Evolutionary conservation across 2,797 vertebrate species (phyloP).

Genomic region (Knipowitschia caucasica): DNA sequence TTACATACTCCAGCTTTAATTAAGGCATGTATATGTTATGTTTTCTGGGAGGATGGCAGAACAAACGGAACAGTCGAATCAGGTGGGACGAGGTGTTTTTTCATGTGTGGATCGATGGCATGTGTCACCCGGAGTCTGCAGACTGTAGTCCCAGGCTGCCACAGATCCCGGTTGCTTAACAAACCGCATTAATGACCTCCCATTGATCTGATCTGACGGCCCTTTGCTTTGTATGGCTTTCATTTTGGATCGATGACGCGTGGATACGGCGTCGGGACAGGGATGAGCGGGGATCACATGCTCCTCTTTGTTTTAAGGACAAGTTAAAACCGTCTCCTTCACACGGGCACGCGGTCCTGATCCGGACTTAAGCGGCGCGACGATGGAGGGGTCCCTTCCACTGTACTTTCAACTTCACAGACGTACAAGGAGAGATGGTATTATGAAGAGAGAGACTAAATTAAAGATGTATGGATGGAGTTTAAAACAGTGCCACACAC

Average conservation of each 20-base stretch:
- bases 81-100: constrained; percentile 56
- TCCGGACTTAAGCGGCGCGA: constrained; percentile 59
- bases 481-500: no score
- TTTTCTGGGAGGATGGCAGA: constrained; percentile 23
- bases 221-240: constrained; percentile 76
- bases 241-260: constrained; percentile 79
- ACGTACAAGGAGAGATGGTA: constrained; percentile 36
- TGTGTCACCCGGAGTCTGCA: constrained; percentile 75
- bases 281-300: constrained; percentile 74
- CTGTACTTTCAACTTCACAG: constrained; percentile 55
- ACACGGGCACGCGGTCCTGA: constrained; percentile 46
- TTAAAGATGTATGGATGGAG: neutral
- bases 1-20: no score
- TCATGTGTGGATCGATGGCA: constrained; percentile 69
- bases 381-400: constrained; percentile 51
- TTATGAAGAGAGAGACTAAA: constrained; percentile 13
- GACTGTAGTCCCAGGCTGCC: constrained; percentile 75
- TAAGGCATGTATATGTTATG: neutral
- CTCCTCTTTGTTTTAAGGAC: constrained; percentile 79
- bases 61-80: constrained; percentile 65
- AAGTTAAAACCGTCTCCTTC: constrained; percentile 71
- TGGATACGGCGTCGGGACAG: constrained; percentile 68
- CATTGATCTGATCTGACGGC: constrained; percentile 75
- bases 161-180: constrained; percentile 77
- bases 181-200: constrained; percentile 77